phyloP scores from a whole-genome alignment of 2,888 invertebrate genomes.

The Nomada flava region DNA sequence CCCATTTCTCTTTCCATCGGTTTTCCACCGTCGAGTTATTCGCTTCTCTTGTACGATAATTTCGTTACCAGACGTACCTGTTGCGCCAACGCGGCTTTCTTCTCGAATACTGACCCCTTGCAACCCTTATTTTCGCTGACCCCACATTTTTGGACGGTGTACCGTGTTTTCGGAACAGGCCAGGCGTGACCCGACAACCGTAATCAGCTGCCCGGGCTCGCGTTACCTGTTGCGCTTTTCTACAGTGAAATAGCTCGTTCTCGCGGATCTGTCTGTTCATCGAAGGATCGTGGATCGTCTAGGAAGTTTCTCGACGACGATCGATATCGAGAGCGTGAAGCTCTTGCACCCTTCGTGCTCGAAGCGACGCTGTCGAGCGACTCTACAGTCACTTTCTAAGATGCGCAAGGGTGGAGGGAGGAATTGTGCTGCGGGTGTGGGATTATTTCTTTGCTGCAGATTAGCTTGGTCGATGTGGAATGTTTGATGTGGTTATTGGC shows the following conservation, averaged over 20 bases:
- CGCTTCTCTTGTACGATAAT: not conserved
- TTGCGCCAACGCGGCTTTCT: slow-evolving; percentile 31
- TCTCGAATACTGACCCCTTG: not conserved
- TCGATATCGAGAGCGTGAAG: slow-evolving; percentile 29
- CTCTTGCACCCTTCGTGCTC: not conserved
- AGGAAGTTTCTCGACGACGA: slow-evolving; percentile 13
- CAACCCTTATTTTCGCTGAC: not conserved
- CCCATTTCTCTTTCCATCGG: not conserved
- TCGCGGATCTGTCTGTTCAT: not conserved
- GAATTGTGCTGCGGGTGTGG: not conserved
- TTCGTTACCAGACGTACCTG: slow-evolving; percentile 44
- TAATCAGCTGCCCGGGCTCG: not conserved
- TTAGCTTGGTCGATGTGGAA: not conserved
- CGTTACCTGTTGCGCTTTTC: slow-evolving; percentile 45
- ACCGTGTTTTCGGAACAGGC: slow-evolving; percentile 16
- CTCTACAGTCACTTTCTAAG: slow-evolving; percentile 15
- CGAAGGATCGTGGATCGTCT: not conserved
- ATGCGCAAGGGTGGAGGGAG: no score
- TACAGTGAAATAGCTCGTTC: not conserved
- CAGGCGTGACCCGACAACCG: slow-evolving; percentile 33
- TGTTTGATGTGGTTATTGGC: not conserved
- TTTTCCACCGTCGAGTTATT: not conserved
- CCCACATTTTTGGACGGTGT: slow-evolving; percentile 17
- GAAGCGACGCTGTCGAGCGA: slow-evolving; percentile 2
- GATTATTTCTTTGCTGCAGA: not conserved